Base-by-base conservation (phyloP, 2,888 invertebrate genomes). In the Pandemis heparana region DNA sequence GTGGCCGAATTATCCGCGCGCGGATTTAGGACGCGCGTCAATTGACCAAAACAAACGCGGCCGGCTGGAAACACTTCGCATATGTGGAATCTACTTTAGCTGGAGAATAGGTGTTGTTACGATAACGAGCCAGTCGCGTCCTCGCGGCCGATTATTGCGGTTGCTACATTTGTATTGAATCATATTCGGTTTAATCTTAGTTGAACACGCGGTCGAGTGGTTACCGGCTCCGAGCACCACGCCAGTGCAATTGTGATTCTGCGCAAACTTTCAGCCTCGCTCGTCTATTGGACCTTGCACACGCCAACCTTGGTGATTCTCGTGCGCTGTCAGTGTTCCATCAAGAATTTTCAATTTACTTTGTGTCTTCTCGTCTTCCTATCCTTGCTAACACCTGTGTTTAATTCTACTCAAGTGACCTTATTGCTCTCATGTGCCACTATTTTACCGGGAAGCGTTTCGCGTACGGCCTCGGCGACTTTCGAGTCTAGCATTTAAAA, bases 121-220 rank as follows among this genome's bases (percentile, higher is more conserved):
- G 92, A 93, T 93, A 94, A 92, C 89, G 85, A 85, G 90, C 88
- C 93, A 94, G 94, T 94, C 91, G 90, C 86, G 88, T 90, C 88
- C 89, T 88, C 89, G 91, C 92, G 83, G 87, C 83, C 92, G 93
- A 88, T 92, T 91, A 93, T 93, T 89, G 89, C 92, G 94, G 94
- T 92, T 90, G 92, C 86, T 86, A 86, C 84, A 82, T 81, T 85
- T 84, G 84, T 85, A 85, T 84, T 86, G 81, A 68, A 74, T 86
- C 82, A 79, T 75, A 73, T 75, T 66, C 74, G 80, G 78, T 79
- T 81, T 79, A 80, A 79, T 79, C 74, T 60, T 61, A 59, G 64
- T 65, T 53, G 60, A 70, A 61, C 39, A 16, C 43, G 71, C 60
- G 74, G 43, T 41, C 68, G 69, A 64, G 68, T 53, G 63, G 66